These are phyloP conservation scores for Thrips palmi DNA, from an alignment of 1,140 invertebrate genomes.

Conservation along the genomic window DNA sequence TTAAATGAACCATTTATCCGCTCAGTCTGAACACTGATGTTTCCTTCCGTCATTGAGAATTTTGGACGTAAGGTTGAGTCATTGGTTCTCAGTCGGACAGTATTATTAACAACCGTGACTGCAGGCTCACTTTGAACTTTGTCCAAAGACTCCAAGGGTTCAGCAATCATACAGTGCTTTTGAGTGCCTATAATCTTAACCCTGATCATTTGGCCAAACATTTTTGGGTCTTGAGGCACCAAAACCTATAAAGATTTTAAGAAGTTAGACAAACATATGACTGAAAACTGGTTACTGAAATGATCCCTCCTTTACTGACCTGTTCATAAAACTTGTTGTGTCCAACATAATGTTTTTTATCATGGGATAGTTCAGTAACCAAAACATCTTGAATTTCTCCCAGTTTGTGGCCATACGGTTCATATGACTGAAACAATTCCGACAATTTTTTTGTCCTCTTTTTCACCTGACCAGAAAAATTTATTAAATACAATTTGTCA, in stretches of 20 bases:
- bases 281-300: conserved; percentile 1
- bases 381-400: conserved; percentile 64
- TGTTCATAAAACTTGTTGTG: conserved; percentile 97
- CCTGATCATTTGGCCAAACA: conserved; percentile 65
- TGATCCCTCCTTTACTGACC: conserved; percentile 22
- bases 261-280: conserved; percentile 5
- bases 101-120: too few species aligned
- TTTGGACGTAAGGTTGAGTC: too few species aligned
- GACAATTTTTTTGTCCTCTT: conserved; percentile 72
- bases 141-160: conserved; percentile 43
- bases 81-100: background rate
- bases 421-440: conserved; percentile 82
- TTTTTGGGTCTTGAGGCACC: conserved; percentile 52
- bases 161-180: conserved; percentile 75
- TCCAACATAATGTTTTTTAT: conserved; percentile 75
- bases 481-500: too few species aligned
- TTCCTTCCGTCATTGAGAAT: conserved; percentile 2
- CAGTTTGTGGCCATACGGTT: conserved; percentile 60
- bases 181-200: conserved; percentile 56
- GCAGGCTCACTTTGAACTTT: too few species aligned
- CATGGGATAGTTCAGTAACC: conserved; percentile 85
- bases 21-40: too few species aligned
- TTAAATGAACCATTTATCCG: too few species aligned
- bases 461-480: conserved; percentile 45
- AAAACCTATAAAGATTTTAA: conserved; percentile 39